These are phyloP conservation scores for Eurois occulta DNA, from an alignment of 2,888 invertebrate species.

Conservation along the genomic window DNA sequence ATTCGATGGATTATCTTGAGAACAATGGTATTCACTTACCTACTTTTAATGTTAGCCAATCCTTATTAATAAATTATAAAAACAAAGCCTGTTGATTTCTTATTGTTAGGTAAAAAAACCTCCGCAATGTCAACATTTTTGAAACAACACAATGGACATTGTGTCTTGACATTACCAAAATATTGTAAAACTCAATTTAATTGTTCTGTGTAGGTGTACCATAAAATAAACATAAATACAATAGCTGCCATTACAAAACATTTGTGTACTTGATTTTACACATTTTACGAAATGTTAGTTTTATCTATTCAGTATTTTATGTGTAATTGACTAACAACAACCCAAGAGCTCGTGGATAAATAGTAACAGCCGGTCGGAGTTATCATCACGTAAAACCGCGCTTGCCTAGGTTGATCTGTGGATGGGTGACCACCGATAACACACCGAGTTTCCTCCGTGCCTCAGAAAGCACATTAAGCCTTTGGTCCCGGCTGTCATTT, in stretches of 20 bases:
- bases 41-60: background rate
- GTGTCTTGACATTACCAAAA: conserved; percentile 11
- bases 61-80: background rate
- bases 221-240: conserved; percentile 5
- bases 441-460: no score
- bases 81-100: conserved; percentile 21
- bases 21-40: background rate
- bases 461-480: no score
- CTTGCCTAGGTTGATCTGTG: no score
- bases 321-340: background rate
- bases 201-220: conserved; percentile 9
- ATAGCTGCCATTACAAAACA: conserved; percentile 7
- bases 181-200: conserved; percentile 19
- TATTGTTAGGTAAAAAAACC: conserved; percentile 2
- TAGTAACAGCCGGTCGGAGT: no score
- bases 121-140: conserved; percentile 3
- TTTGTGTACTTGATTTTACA: conserved; percentile 3
- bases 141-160: conserved; percentile 27
- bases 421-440: no score
- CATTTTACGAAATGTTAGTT: background rate
- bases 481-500: no score
- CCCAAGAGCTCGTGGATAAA: no score
- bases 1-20: background rate
- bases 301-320: background rate
- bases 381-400: no score